Base-by-base conservation (phyloP, 2,888 invertebrate species). In the Coenonympha glycerion region DNA sequence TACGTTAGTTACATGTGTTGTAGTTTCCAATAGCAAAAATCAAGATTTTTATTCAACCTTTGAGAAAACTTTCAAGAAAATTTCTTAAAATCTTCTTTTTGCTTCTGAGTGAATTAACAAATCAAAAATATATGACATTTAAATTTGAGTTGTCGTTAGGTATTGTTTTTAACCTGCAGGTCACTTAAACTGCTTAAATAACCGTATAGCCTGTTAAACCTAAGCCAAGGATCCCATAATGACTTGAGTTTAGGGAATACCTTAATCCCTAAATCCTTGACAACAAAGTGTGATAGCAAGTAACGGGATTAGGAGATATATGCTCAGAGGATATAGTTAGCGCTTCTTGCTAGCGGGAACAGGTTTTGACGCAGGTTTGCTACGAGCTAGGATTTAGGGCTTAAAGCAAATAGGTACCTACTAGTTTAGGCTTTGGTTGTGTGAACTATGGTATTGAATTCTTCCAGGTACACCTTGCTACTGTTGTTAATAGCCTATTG, bases 291-390 rank as follows among this genome's bases (percentile, higher is more conserved):
- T 49, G 40, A 37, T 33, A 24, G 53, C 44, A 15, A 30, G 18
- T 52, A 57, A 57, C 56, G 56, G 56, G 54, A 55, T 47, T 49
- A 49, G 47, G 31, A 57, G 55, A 57, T 57, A 57, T 57, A 52
- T 57, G 44, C 39, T 51, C 28, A 30, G 50, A 44, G 39, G 54
- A 55, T 55, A 57, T 55, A 57, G 54, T 54, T 54, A 52, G 54
- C 50, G 39, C n/a, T 6, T 19, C 47, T 34, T 45, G 47, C 52
- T 54, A 21, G n/a, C n/a, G n/a, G 26, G 26, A 57, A 54, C 56
- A 47, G 52, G 56, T 57, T 56, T 30, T 37, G 28, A 28, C 13
- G 19, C 49, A 49, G 49, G 49, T 49, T 49, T 13, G 22, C 49
- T 18, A 49, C 49, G 41, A 26, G 22, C 49, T 18, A 49, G 49